phyloP scores from a whole-genome alignment of 2,888 invertebrate species.

The Hymenopus coronatus region DNA sequence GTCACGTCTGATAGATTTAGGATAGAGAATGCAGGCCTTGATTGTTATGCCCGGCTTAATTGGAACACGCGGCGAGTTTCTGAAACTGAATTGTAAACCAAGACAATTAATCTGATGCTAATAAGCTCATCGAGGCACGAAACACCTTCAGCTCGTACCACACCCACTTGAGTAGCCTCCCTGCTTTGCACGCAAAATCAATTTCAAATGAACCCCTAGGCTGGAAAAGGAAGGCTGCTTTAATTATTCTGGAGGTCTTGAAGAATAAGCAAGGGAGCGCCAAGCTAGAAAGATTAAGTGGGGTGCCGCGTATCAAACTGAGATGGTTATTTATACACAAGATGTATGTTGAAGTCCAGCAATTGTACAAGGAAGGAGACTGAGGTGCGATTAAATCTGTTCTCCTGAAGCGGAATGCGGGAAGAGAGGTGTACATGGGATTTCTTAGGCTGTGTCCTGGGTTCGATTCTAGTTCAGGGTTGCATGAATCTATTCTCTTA shows the following conservation, averaged over 20 bases:
- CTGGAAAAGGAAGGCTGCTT: background rate
- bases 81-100: constrained; percentile 10
- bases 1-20: background rate
- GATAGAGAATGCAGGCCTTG: background rate
- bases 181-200: background rate
- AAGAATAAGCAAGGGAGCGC: background rate
- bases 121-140: constrained; percentile 5
- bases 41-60: background rate
- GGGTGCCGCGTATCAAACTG: too few relatives aligned
- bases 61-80: constrained; percentile 5
- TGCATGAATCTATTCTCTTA: too few relatives aligned
- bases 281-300: background rate
- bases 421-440: too few relatives aligned
- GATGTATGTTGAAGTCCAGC: background rate
- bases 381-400: background rate
- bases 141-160: background rate
- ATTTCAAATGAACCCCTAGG: background rate
- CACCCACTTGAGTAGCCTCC: background rate
- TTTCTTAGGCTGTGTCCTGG: too few relatives aligned
- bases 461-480: too few relatives aligned
- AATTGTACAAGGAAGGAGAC: background rate
- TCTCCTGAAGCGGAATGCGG: too few relatives aligned
- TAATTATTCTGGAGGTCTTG: background rate
- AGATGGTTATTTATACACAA: too few relatives aligned
- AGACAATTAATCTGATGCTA: constrained; percentile 14